Evolutionary conservation across 92 coral and sea anemone genomes (phyloP).

Genomic region (Parazoanthus atlanticus): DNA sequence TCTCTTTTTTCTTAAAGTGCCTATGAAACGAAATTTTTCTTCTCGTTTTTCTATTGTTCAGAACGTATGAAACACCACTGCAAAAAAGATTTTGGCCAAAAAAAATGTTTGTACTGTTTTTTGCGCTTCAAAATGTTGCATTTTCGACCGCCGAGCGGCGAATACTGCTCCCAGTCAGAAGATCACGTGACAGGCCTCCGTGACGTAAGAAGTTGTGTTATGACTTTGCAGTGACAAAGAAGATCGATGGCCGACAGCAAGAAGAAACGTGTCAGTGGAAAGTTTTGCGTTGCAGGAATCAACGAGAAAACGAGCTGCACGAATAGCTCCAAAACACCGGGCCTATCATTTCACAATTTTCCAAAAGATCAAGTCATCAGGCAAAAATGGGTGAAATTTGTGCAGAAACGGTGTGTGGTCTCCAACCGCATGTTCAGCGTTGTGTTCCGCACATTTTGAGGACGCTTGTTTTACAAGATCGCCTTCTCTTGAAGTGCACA

Average conservation of each 20-base stretch:
- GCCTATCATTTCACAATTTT: not conserved
- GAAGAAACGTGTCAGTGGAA: not conserved
- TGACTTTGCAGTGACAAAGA: too few species aligned
- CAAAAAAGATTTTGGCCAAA: not conserved
- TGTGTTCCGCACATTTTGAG: not conserved
- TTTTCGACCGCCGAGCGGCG: not conserved
- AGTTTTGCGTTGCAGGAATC: constrained; percentile 16
- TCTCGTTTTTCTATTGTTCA: too few species aligned
- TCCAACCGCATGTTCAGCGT: not conserved
- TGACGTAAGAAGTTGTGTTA: constrained; percentile 14
- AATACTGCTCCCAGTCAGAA: constrained; percentile 7
- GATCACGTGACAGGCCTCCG: not conserved
- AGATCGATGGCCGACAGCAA: not conserved
- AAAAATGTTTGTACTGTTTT: not conserved
- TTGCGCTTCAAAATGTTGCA: too few species aligned
- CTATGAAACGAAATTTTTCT: too few species aligned
- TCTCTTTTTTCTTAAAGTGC: too few species aligned
- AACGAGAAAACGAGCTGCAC: not conserved
- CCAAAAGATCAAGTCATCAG: constrained; percentile 1
- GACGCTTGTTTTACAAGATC: constrained; percentile 5
- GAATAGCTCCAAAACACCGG: not conserved
- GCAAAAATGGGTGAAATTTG: not conserved
- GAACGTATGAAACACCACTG: not conserved
- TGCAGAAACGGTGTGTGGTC: not conserved
- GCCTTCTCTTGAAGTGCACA: constrained; percentile 1